Conservation (phyloP, 2,797 vertebrate species). For the Mallotus villosus region DNA sequence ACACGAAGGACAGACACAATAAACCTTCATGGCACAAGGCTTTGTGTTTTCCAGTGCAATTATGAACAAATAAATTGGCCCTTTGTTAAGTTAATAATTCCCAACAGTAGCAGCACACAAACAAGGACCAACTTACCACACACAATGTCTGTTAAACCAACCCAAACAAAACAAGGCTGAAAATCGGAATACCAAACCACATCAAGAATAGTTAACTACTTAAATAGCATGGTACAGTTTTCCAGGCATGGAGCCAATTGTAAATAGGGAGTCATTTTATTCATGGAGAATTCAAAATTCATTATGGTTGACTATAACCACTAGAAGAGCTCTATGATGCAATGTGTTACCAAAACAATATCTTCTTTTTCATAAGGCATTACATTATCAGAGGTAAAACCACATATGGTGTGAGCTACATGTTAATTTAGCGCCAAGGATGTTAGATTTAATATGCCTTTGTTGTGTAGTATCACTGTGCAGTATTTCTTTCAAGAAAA, state of each 20-base stretch:
- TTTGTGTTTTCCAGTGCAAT: conserved; percentile 65
- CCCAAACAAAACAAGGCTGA: conserved; percentile 67
- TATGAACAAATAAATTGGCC: conserved; percentile 60
- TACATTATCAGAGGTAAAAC: conserved; percentile 2
- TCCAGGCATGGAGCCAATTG: conserved; percentile 59
- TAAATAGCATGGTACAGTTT: conserved; percentile 54
- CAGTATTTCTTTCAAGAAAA: not conserved
- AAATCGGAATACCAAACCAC: conserved; percentile 63
- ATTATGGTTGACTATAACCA: conserved; percentile 43
- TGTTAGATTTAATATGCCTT: conserved; percentile 1
- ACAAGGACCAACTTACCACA: conserved; percentile 57
- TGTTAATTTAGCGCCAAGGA: not conserved
- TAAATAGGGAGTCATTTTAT: conserved; percentile 53
- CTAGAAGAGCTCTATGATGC: conserved; percentile 32
- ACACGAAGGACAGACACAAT: conserved; percentile 60
- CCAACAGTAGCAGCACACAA: conserved; percentile 52
- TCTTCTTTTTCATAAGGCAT: conserved; percentile 20
- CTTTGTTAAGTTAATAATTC: conserved; percentile 63
- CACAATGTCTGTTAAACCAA: conserved; percentile 66
- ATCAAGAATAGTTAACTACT: conserved; percentile 61
- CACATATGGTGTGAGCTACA: conserved; percentile 13
- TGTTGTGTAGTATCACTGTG: not conserved
- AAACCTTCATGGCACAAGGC: conserved; percentile 20
- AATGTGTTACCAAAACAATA: conserved; percentile 38
- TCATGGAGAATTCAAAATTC: conserved; percentile 40